phyloP scores from a whole-genome alignment of 2,797 vertebrate genomes.

The Danio jaintianensis region DNA sequence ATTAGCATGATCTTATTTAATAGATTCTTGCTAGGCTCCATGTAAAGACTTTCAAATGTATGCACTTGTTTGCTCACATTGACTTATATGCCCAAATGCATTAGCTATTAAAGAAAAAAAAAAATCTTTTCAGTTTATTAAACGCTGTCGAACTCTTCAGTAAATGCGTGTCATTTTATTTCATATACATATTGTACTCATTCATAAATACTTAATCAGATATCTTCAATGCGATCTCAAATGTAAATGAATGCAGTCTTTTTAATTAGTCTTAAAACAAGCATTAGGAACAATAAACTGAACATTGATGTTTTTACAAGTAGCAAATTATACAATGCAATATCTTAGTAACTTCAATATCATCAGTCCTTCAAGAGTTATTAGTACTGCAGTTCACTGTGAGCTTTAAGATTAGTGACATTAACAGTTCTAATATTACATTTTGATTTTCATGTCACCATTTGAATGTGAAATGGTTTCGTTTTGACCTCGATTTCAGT shows the following conservation, averaged over 20 bases:
- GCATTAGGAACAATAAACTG: not conserved
- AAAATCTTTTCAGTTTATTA: no score
- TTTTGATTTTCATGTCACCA: not conserved
- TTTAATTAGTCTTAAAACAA: not conserved
- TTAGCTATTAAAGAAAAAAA: not conserved
- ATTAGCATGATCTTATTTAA: conserved; percentile 40
- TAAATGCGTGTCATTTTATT: not conserved
- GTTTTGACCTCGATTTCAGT: not conserved
- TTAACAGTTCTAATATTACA: not conserved
- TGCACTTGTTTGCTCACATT: not conserved
- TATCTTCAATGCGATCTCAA: no score
- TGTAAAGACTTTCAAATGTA: conserved; percentile 11
- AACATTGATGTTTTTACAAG: not conserved
- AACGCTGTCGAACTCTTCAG: no score
- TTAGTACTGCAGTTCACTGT: not conserved
- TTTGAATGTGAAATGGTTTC: not conserved
- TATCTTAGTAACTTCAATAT: not conserved
- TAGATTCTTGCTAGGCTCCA: not conserved
- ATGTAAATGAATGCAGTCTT: not conserved
- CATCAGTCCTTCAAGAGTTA: not conserved
- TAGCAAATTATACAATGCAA: not conserved
- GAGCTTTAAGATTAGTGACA: not conserved
- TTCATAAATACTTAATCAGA: not conserved
- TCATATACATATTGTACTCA: not conserved
- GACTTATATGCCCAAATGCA: not conserved